Conservation (phyloP, 23 tunicate genomes). For the Corella eumyota region DNA sequence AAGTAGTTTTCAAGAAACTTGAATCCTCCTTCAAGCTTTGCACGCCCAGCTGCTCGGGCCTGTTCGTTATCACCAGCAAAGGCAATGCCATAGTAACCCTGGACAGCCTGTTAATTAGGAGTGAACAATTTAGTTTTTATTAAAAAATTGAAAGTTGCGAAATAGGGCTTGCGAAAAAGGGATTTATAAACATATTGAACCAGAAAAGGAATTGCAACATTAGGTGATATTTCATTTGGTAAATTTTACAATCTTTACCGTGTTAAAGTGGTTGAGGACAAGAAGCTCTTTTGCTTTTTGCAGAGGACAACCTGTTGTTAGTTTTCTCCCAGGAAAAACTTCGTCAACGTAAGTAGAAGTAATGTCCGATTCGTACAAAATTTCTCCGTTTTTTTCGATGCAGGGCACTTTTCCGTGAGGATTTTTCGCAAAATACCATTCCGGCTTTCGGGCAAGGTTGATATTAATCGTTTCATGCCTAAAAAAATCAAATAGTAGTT, state of each 20-base stretch:
- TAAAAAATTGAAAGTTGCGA: too few relatives aligned
- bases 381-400: conserved; percentile 47
- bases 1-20: conserved; percentile 1
- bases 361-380: conserved; percentile 70
- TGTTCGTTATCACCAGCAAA: background rate
- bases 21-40: background rate
- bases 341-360: conserved; percentile 54
- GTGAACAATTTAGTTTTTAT: too few relatives aligned
- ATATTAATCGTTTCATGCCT: conserved; percentile 82
- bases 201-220: too few relatives aligned
- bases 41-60: background rate
- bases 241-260: too few relatives aligned
- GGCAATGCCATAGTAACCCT: background rate
- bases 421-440: conserved; percentile 57
- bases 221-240: too few relatives aligned
- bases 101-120: background rate
- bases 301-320: conserved; percentile 34
- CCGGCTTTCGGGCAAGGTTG: conserved; percentile 51
- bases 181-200: too few relatives aligned
- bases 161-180: too few relatives aligned
- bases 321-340: conserved; percentile 26
- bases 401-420: conserved; percentile 80
- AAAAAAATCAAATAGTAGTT: too few relatives aligned
- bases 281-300: conserved; percentile 36
- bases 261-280: conserved; percentile 20